These are phyloP conservation scores for Tinamus major DNA, from an alignment of 2,797 vertebrate genomes.

Conservation along the genomic window DNA sequence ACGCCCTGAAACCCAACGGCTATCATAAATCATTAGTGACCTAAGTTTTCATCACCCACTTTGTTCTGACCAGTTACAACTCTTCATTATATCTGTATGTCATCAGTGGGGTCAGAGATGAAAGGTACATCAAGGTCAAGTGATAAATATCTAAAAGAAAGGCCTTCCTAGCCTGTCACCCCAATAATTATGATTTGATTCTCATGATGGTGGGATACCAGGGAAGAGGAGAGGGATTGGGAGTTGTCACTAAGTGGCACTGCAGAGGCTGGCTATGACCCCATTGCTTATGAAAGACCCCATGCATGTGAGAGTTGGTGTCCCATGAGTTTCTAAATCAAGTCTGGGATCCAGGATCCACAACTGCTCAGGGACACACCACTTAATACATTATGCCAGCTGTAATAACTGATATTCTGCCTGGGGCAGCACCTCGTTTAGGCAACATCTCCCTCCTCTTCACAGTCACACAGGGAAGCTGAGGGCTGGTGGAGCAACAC, in stretches of 20 bases:
- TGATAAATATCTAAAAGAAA: background rate
- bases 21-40: background rate
- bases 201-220: rapidly evolving
- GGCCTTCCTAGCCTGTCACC: background rate
- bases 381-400: no score
- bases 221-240: background rate
- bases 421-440: no score
- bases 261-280: background rate
- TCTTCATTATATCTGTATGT: background rate
- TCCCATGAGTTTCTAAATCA: background rate
- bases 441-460: no score
- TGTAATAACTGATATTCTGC: no score
- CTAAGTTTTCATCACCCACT: background rate
- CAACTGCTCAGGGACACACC: background rate
- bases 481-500: no score
- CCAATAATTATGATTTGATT: background rate
- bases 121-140: background rate
- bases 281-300: background rate
- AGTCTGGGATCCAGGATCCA: background rate
- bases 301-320: background rate
- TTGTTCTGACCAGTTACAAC: background rate
- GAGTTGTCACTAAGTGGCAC: no score
- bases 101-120: background rate
- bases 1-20: background rate
- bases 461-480: no score